These are phyloP conservation scores for Orchesella cincta DNA, from an alignment of 1,140 invertebrate genomes.

Conservation along the genomic window DNA sequence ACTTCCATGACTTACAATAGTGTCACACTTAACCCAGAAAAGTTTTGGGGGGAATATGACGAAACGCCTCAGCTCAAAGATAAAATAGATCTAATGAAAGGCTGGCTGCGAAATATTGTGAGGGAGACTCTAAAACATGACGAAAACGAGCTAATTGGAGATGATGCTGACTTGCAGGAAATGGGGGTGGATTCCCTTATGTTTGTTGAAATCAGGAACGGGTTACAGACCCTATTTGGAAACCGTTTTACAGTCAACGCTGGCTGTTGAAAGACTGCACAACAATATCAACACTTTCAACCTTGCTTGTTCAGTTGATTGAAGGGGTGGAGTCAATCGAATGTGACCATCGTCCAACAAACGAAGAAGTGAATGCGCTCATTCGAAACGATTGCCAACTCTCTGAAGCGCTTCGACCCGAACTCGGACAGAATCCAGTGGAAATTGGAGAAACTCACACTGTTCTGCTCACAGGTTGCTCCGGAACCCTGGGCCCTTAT, in stretches of 20 bases:
- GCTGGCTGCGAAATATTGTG: not conserved
- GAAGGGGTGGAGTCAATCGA: not conserved
- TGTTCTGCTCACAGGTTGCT: not conserved
- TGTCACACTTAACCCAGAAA: not conserved
- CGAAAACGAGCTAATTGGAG: not conserved
- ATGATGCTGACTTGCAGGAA: not conserved
- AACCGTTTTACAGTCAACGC: not conserved
- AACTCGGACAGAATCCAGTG: not conserved
- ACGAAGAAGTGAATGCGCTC: not conserved
- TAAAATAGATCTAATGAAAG: not conserved
- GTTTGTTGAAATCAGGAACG: conserved; percentile 7
- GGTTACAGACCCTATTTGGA: not conserved
- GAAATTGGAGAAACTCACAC: not conserved
- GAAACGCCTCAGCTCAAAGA: not conserved
- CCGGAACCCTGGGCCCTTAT: not conserved
- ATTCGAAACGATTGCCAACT: not conserved
- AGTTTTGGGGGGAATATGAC: conserved; percentile 1
- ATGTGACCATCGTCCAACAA: not conserved
- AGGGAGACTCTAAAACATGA: not conserved
- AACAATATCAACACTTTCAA: not conserved
- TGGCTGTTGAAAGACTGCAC: not conserved
- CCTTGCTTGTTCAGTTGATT: not conserved
- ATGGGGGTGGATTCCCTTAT: not conserved
- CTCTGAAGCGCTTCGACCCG: not conserved
- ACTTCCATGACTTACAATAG: not conserved